Conservation (phyloP, 1,140 invertebrate genomes). For the Rhopalosiphum maidis region DNA sequence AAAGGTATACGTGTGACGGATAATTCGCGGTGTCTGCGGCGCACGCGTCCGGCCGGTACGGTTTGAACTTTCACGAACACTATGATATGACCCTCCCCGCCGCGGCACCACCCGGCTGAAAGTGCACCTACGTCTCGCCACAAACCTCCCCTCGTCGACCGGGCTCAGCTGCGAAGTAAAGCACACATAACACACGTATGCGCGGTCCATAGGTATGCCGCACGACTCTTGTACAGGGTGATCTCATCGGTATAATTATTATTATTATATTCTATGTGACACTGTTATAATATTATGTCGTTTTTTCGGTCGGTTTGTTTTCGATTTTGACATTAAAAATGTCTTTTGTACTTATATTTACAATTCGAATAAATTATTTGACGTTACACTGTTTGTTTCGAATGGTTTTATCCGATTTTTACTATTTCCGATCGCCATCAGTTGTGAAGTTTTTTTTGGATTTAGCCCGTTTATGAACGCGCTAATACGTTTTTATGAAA, state of each 20-base stretch:
- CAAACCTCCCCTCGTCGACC: not conserved
- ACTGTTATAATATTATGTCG: not conserved
- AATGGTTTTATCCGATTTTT: no score
- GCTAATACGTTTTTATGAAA: not conserved
- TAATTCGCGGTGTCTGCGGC: not conserved
- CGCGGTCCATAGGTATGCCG: not conserved
- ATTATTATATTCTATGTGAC: no score
- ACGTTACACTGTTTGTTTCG: not conserved
- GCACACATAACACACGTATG: not conserved
- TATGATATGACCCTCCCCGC: not conserved
- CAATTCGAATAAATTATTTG: not conserved
- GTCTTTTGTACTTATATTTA: not conserved
- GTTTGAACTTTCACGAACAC: constrained; percentile 5
- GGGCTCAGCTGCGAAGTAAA: not conserved
- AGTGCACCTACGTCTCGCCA: not conserved
- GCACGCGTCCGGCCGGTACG: not conserved
- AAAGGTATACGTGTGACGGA: not conserved
- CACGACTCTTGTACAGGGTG: not conserved
- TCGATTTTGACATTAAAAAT: not conserved
- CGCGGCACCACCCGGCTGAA: not conserved
- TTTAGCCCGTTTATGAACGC: not conserved
- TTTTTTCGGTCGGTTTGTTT: not conserved
- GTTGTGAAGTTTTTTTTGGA: no score
- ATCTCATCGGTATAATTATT: not conserved
- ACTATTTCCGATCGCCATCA: no score